Conservation (phyloP, 2,888 invertebrate genomes). For the Calameuta filiformis region DNA sequence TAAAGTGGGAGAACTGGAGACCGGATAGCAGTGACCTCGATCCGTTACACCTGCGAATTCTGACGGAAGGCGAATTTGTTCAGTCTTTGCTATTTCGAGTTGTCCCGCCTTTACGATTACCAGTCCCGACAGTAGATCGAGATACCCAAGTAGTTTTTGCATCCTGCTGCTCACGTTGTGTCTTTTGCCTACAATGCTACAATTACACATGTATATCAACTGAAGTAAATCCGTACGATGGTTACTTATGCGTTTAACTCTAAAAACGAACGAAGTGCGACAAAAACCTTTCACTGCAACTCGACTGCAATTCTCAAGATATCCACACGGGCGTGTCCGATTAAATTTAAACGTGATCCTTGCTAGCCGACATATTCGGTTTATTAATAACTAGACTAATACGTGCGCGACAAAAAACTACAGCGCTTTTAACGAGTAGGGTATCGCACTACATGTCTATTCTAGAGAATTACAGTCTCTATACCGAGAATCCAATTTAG, state of each 20-base stretch:
- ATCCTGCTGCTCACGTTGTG: conserved; percentile 11
- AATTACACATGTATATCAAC: neutral
- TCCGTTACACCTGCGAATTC: conserved; percentile 1
- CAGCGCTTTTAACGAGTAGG: too few species aligned
- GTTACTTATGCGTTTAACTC: conserved; percentile 10
- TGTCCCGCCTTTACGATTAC: too few species aligned
- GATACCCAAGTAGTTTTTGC: conserved; percentile 15
- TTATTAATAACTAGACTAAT: too few species aligned
- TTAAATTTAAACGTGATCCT: too few species aligned
- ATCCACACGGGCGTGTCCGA: too few species aligned
- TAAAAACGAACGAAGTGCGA: conserved; percentile 13
- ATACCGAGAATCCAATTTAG: too few species aligned
- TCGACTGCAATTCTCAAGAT: too few species aligned
- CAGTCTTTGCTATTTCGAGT: too few species aligned
- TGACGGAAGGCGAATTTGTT: neutral
- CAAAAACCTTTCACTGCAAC: neutral
- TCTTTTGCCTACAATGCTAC: neutral
- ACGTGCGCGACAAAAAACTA: too few species aligned
- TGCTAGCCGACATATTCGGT: too few species aligned
- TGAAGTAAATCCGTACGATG: conserved; percentile 3
- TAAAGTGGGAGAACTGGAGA: neutral
- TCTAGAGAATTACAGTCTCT: too few species aligned
- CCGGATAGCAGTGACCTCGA: conserved; percentile 1
- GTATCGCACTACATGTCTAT: too few species aligned
- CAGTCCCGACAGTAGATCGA: conserved; percentile 13